phyloP scores from a whole-genome alignment of 2,113 vertebrate species.

The Paramisgurnus dabryanus region DNA sequence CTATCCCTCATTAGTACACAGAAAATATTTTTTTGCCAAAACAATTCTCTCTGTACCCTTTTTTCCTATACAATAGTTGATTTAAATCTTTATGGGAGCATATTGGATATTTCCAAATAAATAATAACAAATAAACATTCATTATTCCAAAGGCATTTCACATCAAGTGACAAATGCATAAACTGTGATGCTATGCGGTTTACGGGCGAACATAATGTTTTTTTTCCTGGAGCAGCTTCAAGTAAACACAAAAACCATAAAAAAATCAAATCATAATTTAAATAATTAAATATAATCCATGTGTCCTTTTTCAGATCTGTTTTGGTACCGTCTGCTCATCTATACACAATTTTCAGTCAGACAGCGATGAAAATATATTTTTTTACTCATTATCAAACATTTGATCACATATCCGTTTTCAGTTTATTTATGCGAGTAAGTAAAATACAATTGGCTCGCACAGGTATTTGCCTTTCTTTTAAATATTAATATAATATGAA shows the following conservation, averaged over 20 bases:
- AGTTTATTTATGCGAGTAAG: neutral
- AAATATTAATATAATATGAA: neutral
- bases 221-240: neutral
- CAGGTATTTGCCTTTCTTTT: neutral
- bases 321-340: slow-evolving; percentile 66
- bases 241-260: neutral
- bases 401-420: neutral
- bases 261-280: neutral
- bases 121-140: neutral
- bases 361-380: slow-evolving; percentile 33
- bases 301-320: slow-evolving; percentile 7
- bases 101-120: too few species aligned
- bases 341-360: slow-evolving; percentile 43
- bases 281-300: neutral
- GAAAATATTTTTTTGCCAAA: too few species aligned
- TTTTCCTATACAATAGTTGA: too few species aligned
- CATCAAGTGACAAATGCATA: neutral
- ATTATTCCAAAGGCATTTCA: slow-evolving; percentile 14
- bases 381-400: slow-evolving; percentile 14
- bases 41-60: too few species aligned
- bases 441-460: neutral
- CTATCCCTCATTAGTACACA: too few species aligned
- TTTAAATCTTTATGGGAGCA: too few species aligned
- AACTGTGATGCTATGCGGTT: neutral
- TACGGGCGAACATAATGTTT: neutral